Base-by-base conservation (phyloP, 2,113 vertebrate species). In the Anguilla japonica region DNA sequence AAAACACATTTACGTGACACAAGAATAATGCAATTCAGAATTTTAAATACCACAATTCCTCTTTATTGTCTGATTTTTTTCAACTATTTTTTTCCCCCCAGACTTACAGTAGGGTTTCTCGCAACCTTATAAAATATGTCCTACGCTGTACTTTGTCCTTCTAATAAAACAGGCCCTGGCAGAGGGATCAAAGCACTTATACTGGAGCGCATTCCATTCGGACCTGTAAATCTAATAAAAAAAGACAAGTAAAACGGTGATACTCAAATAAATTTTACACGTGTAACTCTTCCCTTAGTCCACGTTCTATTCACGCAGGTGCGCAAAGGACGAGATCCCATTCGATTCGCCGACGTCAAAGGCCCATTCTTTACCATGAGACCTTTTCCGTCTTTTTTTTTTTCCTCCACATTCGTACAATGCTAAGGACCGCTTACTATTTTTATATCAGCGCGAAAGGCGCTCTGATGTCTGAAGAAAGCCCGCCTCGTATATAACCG, bases 241-340 rank as follows among this genome's bases (percentile, higher is more conserved):
- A 92, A 93, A 94, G 91, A 86, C 81, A 87, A 87, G 89, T 93
- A 92, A 96, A 94, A 95, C 91, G 85, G 89, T 88, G 81, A 93
- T 92, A 92, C 89, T 87, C 92, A 95, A 93, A 95, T 94, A 93
- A 94, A 94, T 94, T 92, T 93, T 91, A 92, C 91, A 90, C 91
- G 88, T 92, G 89, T 90, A 90, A 88, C 88, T 80, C 88, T 85
- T 43, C 86, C 82, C 79, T 40, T 79, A 71, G 79, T 82, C 80
- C 88, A 86, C 56, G 67, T 75, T 86, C 81, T 84, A 57, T 88
- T 79, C 80, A 84, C 60, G 85, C 92, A 91, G 91, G 90, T 92
- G 88, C 87, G 89, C 87, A 79, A 87, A 90, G 34, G 67, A 83
- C 0, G 39, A 4, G 46, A n/a, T 89, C 85, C 82, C 87, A 87